These are phyloP conservation scores for Augiades crinisus DNA, from an alignment of 2,888 invertebrate species.

Conservation along the genomic window DNA sequence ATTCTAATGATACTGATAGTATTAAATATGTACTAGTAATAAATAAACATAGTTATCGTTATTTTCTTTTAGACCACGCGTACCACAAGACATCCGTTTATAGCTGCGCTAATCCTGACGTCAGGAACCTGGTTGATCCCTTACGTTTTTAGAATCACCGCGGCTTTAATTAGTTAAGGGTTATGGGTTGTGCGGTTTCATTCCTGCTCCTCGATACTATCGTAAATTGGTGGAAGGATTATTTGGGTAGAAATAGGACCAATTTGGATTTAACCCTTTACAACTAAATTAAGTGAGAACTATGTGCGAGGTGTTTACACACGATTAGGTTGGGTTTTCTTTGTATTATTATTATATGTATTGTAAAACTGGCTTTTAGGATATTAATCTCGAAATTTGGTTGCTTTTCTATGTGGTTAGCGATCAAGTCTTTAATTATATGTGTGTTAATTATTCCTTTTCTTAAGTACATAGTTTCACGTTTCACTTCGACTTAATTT, in stretches of 20 bases:
- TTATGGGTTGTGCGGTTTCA: slow-evolving; percentile 25
- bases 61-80: slow-evolving; percentile 6
- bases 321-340: neutral
- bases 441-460: no score
- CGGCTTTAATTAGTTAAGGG: slow-evolving; percentile 28
- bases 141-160: slow-evolving; percentile 45
- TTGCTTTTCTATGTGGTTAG: no score
- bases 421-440: no score
- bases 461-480: no score
- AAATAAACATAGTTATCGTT: neutral
- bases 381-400: no score
- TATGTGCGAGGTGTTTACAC: neutral
- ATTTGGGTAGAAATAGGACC: slow-evolving; percentile 5
- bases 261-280: slow-evolving; percentile 15
- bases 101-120: slow-evolving; percentile 49
- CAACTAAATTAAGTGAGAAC: neutral
- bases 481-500: no score
- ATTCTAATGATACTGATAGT: no score
- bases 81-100: slow-evolving; percentile 45
- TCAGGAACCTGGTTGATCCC: slow-evolving; percentile 45
- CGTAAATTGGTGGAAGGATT: slow-evolving; percentile 22
- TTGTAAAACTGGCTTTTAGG: neutral
- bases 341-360: neutral
- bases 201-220: slow-evolving; percentile 24
- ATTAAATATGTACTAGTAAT: no score